Percentiles rank a stretch among this genome's conserved stretches.
phyloP scores from a whole-genome alignment of 2,888 invertebrate genomes.

The Ochropleura plecta region DNA sequence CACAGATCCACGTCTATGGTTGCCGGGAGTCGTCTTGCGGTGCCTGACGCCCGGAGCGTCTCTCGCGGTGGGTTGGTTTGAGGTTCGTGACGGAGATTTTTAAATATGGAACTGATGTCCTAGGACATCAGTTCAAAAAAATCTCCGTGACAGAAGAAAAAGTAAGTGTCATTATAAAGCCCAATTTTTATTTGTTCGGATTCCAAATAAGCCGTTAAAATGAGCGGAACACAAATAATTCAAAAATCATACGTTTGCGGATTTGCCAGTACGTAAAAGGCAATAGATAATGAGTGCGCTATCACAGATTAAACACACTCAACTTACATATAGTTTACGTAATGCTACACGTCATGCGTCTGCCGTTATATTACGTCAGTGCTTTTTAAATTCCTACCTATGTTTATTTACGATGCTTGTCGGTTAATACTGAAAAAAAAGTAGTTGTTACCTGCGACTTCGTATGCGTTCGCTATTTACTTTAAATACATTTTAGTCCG shows the following conservation, averaged over 20 bases:
- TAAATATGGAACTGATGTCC: too few relatives aligned
- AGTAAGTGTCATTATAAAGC: not conserved
- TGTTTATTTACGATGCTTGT: conserved; percentile 10
- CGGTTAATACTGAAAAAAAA: not conserved
- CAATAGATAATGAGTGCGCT: conserved; percentile 44
- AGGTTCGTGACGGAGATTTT: too few relatives aligned
- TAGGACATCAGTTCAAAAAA: too few relatives aligned
- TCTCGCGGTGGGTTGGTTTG: too few relatives aligned
- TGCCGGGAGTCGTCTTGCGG: too few relatives aligned
- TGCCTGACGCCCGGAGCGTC: too few relatives aligned
- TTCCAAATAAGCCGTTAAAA: not conserved
- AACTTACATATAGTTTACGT: conserved; percentile 26
- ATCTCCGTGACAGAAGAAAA: too few relatives aligned
- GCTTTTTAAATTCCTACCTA: conserved; percentile 28
- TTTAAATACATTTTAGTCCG: too few relatives aligned
- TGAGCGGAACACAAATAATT: not conserved
- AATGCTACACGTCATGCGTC: conserved; percentile 39
- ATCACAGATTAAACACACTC: conserved; percentile 48
- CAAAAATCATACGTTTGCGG: not conserved
- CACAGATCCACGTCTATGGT: too few relatives aligned
- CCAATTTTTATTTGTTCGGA: not conserved
- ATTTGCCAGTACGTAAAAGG: conserved; percentile 44
- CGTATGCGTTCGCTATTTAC: too few relatives aligned
- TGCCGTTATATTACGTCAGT: conserved; percentile 50
- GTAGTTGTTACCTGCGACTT: too few relatives aligned